A percentile compares a stretch with the other conserved stretches of the same genome.
These are phyloP conservation scores for Petroica traversi DNA, from an alignment of 2,113 vertebrate species.

Conservation along the genomic window DNA sequence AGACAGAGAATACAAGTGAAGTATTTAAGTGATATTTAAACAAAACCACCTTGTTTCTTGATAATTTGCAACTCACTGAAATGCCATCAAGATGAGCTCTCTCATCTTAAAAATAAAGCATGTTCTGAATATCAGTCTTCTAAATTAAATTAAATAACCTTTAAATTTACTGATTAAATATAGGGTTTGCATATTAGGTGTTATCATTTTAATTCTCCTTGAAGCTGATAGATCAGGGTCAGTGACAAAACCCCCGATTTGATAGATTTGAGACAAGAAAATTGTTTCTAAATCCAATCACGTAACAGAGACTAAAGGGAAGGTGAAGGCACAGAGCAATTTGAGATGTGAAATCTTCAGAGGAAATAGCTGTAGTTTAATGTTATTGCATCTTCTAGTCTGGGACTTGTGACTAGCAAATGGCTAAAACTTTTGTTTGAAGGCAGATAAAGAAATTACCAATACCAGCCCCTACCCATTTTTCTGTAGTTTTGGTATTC, in stretches of 20 bases:
- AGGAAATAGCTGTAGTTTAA: neutral
- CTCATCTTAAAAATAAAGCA: neutral
- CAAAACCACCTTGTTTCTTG: neutral
- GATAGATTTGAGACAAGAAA: neutral
- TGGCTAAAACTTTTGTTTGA: neutral
- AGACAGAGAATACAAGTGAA: neutral
- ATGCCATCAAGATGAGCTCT: neutral
- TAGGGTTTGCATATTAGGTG: neutral
- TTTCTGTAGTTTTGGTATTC: neutral
- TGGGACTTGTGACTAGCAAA: neutral
- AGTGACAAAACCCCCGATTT: neutral
- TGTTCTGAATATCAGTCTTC: neutral
- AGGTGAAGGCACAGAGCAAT: conserved; percentile 33
- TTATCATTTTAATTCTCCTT: neutral
- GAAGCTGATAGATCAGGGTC: neutral
- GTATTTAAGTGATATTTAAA: neutral
- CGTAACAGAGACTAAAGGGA: neutral
- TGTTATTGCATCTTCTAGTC: neutral
- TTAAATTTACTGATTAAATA: neutral
- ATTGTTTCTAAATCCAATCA: neutral
- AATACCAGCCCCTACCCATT: neutral
- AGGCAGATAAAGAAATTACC: neutral
- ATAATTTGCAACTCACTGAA: neutral
- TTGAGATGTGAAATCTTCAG: conserved; percentile 13
- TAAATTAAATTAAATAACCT: neutral